Percentiles rank a stretch among this genome's conserved stretches.
These are phyloP conservation scores for Falco novaeseelandiae DNA, from an alignment of 2,797 vertebrate genomes.

Conservation along the genomic window DNA sequence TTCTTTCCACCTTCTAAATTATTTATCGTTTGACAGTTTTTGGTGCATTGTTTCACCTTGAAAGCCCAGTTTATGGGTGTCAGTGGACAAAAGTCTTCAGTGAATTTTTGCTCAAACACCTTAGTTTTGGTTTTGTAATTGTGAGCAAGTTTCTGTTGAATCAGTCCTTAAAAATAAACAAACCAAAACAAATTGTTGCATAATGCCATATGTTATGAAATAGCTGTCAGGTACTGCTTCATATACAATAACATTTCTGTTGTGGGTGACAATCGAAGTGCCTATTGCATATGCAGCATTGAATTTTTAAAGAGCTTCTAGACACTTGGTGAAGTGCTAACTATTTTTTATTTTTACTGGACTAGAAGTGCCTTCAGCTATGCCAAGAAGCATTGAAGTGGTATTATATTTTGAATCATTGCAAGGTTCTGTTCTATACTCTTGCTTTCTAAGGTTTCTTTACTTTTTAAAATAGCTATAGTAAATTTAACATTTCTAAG, in stretches of 20 bases:
- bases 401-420: neutral
- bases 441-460: conserved; percentile 6
- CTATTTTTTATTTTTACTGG: conserved; percentile 1
- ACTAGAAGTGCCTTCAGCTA: neutral
- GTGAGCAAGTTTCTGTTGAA: neutral
- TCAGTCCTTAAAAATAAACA: conserved; percentile 3
- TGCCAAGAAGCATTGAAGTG: neutral
- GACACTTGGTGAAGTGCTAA: neutral
- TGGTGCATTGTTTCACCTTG: neutral
- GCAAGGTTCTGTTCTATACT: neutral
- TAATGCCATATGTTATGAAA: neutral
- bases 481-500: neutral
- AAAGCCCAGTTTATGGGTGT: neutral
- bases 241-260: neutral
- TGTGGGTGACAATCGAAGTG: neutral
- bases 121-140: neutral
- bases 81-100: neutral
- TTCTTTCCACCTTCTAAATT: neutral
- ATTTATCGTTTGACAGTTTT: neutral
- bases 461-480: conserved; percentile 13
- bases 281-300: neutral
- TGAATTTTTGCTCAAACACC: neutral
- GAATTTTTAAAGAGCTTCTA: conserved; percentile 7
- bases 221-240: neutral
- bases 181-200: neutral